Percentiles rank a stretch among this genome's conserved stretches.
Evolutionary conservation across 2,888 invertebrate genomes (phyloP).

Genomic region (Candidula unifasciata): DNA sequence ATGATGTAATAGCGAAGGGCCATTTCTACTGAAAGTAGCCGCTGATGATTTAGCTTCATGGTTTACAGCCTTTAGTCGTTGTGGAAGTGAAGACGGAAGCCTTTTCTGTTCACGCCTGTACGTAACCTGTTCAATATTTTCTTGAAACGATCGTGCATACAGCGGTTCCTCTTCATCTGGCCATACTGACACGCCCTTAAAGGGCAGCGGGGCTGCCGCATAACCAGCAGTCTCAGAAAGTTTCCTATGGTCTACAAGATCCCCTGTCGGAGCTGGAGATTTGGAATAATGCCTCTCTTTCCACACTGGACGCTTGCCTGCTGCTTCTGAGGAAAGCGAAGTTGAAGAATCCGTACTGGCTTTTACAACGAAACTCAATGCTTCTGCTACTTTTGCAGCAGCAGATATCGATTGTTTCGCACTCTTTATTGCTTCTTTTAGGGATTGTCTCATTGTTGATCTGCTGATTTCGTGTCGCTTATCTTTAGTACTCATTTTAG

Average conservation of each 20-base stretch:
- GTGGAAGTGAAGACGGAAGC: too few species aligned
- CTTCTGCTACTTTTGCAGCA: constrained; percentile 12
- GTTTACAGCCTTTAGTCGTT: neutral
- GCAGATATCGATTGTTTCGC: neutral
- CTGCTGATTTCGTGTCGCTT: neutral
- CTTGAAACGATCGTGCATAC: too few species aligned
- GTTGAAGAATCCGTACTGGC: neutral
- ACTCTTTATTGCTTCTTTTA: neutral
- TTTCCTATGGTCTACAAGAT: neutral
- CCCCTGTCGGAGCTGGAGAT: neutral
- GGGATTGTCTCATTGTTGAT: neutral
- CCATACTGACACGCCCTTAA: neutral
- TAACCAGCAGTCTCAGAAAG: too few species aligned
- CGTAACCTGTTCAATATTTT: neutral
- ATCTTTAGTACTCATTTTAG: neutral
- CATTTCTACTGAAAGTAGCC: too few species aligned
- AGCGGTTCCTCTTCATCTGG: neutral
- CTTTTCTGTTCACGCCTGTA: too few species aligned
- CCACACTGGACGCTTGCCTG: too few species aligned
- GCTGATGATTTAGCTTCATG: neutral
- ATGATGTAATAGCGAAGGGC: neutral
- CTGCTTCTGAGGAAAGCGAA: neutral
- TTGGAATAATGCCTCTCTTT: neutral
- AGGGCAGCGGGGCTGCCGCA: too few species aligned
- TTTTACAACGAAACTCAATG: neutral